Conservation (phyloP, 2,113 vertebrate genomes). For the Alouatta palliata region DNA sequence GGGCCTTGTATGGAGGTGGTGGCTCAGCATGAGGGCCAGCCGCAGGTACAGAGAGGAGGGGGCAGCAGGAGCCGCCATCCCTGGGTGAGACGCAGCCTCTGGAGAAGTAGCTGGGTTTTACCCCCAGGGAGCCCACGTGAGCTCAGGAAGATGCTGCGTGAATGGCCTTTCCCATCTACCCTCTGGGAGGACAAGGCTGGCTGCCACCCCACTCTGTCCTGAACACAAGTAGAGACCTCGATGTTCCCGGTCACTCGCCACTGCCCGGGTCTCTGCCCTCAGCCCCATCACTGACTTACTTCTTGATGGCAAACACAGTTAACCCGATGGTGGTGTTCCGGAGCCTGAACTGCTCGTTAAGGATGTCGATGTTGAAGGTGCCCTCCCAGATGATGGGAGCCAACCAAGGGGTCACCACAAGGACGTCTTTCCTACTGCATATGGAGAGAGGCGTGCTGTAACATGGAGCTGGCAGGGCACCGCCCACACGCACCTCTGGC, state of each 20-base stretch:
- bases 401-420: constrained; percentile 21
- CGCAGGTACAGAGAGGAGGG: not conserved
- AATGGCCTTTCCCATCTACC: not conserved
- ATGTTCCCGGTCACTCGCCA: not conserved
- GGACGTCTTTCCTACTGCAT: not conserved
- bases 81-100: not conserved
- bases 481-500: fast-evolving
- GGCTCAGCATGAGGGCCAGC: not conserved
- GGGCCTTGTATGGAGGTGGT: not conserved
- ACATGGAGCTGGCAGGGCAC: not conserved
- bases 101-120: not conserved
- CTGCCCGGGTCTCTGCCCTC: too few relatives aligned
- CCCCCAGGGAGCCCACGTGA: not conserved
- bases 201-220: not conserved
- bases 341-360: constrained; percentile 20
- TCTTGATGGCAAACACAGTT: constrained; percentile 46
- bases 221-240: too few relatives aligned
- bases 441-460: not conserved
- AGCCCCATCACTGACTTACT: not conserved
- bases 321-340: not conserved
- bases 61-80: not conserved
- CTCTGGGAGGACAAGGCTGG: not conserved
- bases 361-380: constrained; percentile 43
- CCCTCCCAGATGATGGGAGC: constrained; percentile 57
- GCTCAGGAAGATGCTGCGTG: not conserved